These are phyloP conservation scores for Drosophila pseudotakahashii DNA, from an alignment of 2,888 invertebrate species.

Conservation along the genomic window DNA sequence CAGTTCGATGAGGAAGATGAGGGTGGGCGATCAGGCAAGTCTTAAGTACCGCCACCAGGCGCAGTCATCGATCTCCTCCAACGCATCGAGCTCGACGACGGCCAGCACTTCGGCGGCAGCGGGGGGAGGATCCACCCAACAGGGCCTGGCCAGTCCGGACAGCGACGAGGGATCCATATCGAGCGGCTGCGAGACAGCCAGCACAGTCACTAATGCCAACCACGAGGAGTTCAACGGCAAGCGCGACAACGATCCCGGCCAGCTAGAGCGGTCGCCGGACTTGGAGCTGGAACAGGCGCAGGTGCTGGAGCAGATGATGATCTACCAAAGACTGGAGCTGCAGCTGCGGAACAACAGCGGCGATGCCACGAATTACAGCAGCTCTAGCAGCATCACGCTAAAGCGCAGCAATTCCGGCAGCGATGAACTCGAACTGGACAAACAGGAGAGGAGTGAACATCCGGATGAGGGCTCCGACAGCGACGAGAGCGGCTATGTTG, in stretches of 20 bases:
- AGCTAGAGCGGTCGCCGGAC: conserved; percentile 44
- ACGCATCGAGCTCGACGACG: conserved; percentile 71
- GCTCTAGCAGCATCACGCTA: conserved; percentile 80
- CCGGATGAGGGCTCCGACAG: conserved; percentile 87
- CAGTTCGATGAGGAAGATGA: conserved; percentile 82
- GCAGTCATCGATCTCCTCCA: conserved; percentile 81
- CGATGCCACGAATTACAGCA: conserved; percentile 81
- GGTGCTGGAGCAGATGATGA: conserved; percentile 70
- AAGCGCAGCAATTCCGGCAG: conserved; percentile 72
- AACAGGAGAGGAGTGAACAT: conserved; percentile 28
- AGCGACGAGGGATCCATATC: conserved; percentile 91
- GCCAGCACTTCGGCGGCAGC: conserved; percentile 56
- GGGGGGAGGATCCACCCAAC: conserved; percentile 37
- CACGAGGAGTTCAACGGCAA: conserved; percentile 82
- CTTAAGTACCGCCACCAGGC: conserved; percentile 74
- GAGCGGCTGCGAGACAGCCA: conserved; percentile 92
- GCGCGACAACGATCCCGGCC: conserved; percentile 29
- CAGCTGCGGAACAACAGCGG: conserved; percentile 76
- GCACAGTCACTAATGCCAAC: conserved; percentile 87
- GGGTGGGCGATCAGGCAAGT: conserved; percentile 79
- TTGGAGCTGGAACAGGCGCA: conserved; percentile 53
- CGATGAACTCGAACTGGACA: conserved; percentile 54
- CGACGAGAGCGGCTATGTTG: conserved; percentile 96
- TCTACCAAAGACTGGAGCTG: conserved; percentile 74
- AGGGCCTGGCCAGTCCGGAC: conserved; percentile 84